Base-by-base conservation (phyloP, 1,140 invertebrate genomes). In the Heliconius congener region DNA sequence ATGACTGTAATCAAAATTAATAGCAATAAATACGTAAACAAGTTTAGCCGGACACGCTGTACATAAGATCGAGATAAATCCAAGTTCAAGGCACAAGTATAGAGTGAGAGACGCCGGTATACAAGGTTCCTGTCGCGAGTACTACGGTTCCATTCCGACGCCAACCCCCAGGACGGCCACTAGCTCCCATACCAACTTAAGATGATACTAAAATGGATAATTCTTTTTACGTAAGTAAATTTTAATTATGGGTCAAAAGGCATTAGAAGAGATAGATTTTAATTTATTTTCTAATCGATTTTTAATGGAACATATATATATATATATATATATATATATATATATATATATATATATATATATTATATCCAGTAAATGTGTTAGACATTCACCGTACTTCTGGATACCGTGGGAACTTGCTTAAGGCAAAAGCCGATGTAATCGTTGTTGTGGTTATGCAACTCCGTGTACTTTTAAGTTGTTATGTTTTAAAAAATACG, bases 41-140 rank as follows among this genome's bases (percentile, higher is more conserved):
- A 85, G 76, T 77, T 81, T 71, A 30, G n/a, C 18, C 57, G 81
- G 84, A 52, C 92, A 93, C 37, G 83, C 91, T 92, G 90, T 94
- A 89, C 81, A 84, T 73, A 78, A 85, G 86, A 91, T 93, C 90
- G 92, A 94, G 91, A 94, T 94, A 94, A 93, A 93, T 93, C 92
- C 92, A 94, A 94, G 91, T 93, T 94, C 91, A 94, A 92, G 90
- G 84, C 87, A 83, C 89, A 90, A 92, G 89, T 93, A 89, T 89
- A 90, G 85, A 87, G 78, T 85, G 84, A 89, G 88, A 89, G 83
- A 87, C 84, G 86, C 83, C 83, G 86, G 86, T 92, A 92, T 93
- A 93, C 90, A 91, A 93, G 88, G 84, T 86, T 92, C 90, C 88
- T 78, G 85, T 71, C 83, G 84, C 86, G 85, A 88, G 89, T 87